phyloP scores from a whole-genome alignment of 2,113 vertebrate genomes.

The Daubentonia madagascariensis region DNA sequence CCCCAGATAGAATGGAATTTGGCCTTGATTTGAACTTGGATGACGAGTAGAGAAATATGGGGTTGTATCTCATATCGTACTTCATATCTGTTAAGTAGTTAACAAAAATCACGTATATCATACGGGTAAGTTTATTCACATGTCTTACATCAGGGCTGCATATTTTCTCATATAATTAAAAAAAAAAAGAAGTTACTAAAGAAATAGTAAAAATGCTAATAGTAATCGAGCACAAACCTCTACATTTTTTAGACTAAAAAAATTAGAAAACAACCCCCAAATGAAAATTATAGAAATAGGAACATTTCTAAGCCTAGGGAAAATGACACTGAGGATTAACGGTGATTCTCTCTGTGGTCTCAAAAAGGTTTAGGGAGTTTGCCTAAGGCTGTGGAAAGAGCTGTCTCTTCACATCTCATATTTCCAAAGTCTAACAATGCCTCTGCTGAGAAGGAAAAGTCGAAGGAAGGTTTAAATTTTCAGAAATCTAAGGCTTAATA shows the following conservation, averaged over 20 bases:
- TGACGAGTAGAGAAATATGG: accelerated
- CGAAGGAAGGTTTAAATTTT: not conserved
- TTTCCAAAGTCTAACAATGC: not conserved
- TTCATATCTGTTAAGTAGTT: not conserved
- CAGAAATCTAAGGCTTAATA: not conserved
- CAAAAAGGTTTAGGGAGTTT: not conserved
- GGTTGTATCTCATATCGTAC: too few relatives aligned
- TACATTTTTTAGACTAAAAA: not conserved
- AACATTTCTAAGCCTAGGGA: not conserved
- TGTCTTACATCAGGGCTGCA: accelerated
- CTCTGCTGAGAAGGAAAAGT: too few relatives aligned
- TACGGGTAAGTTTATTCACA: accelerated
- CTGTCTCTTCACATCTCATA: accelerated
- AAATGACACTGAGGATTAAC: not conserved
- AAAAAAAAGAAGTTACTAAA: not conserved
- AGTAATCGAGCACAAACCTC: not conserved
- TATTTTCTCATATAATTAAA: not conserved
- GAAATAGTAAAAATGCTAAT: not conserved
- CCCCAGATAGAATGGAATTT: not conserved
- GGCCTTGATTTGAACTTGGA: not conserved
- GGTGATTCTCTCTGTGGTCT: not conserved
- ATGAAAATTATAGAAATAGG: too few relatives aligned
- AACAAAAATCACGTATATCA: too few relatives aligned
- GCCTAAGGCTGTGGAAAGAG: not conserved
- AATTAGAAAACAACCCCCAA: not conserved